Percentiles rank a stretch among this genome's conserved stretches.
These are phyloP conservation scores for Drosophila nebulosa DNA, from an alignment of 1,140 invertebrate species.

Conservation along the genomic window DNA sequence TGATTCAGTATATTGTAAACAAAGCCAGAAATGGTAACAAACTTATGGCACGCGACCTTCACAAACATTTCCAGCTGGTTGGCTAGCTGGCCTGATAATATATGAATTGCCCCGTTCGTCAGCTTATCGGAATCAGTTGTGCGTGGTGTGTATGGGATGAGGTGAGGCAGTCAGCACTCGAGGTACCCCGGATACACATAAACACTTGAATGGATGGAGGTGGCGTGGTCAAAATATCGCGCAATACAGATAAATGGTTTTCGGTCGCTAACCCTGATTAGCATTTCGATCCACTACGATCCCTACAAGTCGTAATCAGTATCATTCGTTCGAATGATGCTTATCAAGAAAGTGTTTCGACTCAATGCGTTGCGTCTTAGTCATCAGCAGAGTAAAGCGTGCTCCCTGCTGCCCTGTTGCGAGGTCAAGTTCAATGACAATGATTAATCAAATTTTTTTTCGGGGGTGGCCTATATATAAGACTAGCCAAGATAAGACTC, in stretches of 20 bases:
- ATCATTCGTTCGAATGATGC: conserved; percentile 29
- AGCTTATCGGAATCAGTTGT: neutral
- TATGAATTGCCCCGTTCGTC: neutral
- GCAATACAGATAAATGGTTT: neutral
- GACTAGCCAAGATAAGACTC: conserved; percentile 19
- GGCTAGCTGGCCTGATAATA: neutral
- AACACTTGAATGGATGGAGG: neutral
- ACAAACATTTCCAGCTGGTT: conserved; percentile 5
- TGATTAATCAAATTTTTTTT: conserved; percentile 1
- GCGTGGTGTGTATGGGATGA: neutral
- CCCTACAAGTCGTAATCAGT: conserved; percentile 3
- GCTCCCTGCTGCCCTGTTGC: neutral
- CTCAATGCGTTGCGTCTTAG: conserved; percentile 20
- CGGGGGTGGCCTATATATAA: conserved; percentile 30
- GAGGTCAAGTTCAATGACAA: conserved; percentile 72
- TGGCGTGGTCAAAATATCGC: neutral
- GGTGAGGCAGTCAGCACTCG: neutral
- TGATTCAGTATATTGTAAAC: neutral
- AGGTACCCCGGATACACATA: neutral
- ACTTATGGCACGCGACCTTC: neutral
- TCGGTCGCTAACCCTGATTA: neutral
- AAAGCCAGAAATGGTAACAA: neutral
- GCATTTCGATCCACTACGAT: neutral
- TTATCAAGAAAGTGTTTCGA: conserved; percentile 25
- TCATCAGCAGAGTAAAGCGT: conserved; percentile 32